Percentiles rank a stretch among this genome's conserved stretches.
These are phyloP conservation scores for Scaptomyza montana DNA, from an alignment of 1,140 invertebrate genomes.

Conservation along the genomic window DNA sequence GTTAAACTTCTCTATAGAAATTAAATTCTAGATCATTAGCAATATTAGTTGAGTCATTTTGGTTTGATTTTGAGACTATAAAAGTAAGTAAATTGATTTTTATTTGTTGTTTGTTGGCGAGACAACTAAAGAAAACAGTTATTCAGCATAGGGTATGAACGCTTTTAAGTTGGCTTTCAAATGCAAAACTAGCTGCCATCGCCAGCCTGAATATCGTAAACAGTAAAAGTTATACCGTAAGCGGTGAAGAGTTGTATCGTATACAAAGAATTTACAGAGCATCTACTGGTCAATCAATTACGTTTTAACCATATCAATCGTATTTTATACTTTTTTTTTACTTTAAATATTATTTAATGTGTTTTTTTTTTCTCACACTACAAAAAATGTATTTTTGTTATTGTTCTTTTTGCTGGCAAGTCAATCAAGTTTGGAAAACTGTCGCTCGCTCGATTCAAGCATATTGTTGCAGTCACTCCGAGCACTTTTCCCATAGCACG, in stretches of 20 bases:
- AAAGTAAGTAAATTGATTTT: too few relatives aligned
- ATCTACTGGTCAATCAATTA: not conserved
- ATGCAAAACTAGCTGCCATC: too few relatives aligned
- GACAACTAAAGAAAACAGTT: too few relatives aligned
- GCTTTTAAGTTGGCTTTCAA: too few relatives aligned
- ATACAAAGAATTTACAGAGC: not conserved
- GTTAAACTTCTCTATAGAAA: not conserved
- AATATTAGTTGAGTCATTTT: not conserved
- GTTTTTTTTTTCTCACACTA: conserved; percentile 58
- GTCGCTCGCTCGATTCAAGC: conserved; percentile 24
- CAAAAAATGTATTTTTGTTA: conserved; percentile 23
- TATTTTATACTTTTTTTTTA: conserved; percentile 28
- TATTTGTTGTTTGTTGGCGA: too few relatives aligned
- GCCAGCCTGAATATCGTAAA: too few relatives aligned
- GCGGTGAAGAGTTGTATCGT: too few relatives aligned
- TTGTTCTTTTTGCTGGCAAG: conserved; percentile 59
- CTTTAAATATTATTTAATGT: conserved; percentile 21
- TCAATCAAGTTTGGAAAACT: conserved; percentile 46
- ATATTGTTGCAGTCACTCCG: conserved; percentile 78
- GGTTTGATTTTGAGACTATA: not conserved
- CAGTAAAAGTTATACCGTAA: too few relatives aligned
- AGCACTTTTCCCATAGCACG: conserved; percentile 72
- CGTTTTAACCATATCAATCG: not conserved
- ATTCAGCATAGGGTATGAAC: too few relatives aligned
- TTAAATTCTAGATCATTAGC: not conserved